Evolutionary conservation across 2,113 vertebrate species (phyloP).

Genomic region (Tychaedon coryphoeus): DNA sequence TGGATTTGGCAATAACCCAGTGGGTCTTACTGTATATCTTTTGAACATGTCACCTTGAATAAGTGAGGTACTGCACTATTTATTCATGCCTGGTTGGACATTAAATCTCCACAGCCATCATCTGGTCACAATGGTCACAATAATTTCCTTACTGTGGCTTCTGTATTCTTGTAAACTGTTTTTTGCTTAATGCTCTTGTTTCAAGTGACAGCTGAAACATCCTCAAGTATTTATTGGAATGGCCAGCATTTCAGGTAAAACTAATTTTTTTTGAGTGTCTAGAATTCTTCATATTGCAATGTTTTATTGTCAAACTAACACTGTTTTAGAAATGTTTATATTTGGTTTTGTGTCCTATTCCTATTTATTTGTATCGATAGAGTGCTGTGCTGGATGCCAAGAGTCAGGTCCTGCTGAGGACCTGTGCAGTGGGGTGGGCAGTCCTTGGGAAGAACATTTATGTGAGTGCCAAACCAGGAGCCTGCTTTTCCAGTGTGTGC

Average conservation of each 20-base stretch:
- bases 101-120: background rate
- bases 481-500: background rate
- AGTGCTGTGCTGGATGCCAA: background rate
- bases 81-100: background rate
- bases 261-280: background rate
- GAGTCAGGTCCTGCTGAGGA: background rate
- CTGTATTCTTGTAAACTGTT: background rate
- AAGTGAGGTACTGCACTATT: background rate
- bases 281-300: background rate
- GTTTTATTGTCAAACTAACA: background rate
- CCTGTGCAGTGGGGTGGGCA: background rate
- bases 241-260: background rate
- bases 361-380: background rate
- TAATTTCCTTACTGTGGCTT: background rate
- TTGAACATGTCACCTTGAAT: background rate
- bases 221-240: background rate
- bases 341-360: background rate
- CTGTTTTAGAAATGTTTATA: background rate
- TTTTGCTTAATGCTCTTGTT: background rate
- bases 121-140: background rate
- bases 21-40: background rate
- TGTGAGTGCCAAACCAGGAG: background rate
- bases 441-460: fast-evolving
- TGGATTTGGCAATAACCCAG: background rate
- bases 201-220: background rate